Percentiles rank a stretch among this genome's conserved stretches.
These are phyloP conservation scores for Nemurella pictetii DNA, from an alignment of 2,888 invertebrate genomes.

Conservation along the genomic window DNA sequence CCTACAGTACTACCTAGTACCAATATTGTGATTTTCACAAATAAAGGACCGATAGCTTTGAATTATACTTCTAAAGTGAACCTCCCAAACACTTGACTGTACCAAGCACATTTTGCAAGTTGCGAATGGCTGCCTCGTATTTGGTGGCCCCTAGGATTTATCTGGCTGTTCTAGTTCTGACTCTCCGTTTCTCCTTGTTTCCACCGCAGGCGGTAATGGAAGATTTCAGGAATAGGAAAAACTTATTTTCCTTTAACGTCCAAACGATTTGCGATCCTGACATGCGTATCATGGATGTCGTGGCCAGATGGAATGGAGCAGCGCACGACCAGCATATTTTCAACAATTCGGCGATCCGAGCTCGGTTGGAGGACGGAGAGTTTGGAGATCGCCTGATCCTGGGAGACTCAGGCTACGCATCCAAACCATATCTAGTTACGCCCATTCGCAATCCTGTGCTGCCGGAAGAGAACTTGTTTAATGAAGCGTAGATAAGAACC, in stretches of 20 bases:
- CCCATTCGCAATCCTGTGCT: conserved; percentile 26
- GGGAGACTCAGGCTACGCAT: conserved; percentile 26
- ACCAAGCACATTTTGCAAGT: too few species aligned
- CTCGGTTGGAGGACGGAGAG: conserved; percentile 29
- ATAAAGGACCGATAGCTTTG: too few species aligned
- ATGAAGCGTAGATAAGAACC: too few species aligned
- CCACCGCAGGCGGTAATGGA: conserved; percentile 27
- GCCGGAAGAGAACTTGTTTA: conserved; percentile 26
- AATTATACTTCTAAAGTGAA: too few species aligned
- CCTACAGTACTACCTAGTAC: neutral
- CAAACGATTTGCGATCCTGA: conserved; percentile 29
- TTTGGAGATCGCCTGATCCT: conserved; percentile 37
- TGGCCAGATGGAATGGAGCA: conserved; percentile 33
- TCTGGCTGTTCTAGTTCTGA: neutral
- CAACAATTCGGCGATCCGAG: conserved; percentile 24
- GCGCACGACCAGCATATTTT: conserved; percentile 34
- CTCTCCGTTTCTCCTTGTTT: neutral
- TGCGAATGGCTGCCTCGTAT: too few species aligned
- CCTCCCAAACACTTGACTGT: too few species aligned
- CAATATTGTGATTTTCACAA: too few species aligned
- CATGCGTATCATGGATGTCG: conserved; percentile 31
- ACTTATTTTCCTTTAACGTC: conserved; percentile 37
- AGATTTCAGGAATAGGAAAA: conserved; percentile 33
- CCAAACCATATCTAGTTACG: neutral
- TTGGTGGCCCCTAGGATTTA: too few species aligned